These are phyloP conservation scores for Congeria kusceri DNA, from an alignment of 2,888 invertebrate genomes.

Conservation along the genomic window DNA sequence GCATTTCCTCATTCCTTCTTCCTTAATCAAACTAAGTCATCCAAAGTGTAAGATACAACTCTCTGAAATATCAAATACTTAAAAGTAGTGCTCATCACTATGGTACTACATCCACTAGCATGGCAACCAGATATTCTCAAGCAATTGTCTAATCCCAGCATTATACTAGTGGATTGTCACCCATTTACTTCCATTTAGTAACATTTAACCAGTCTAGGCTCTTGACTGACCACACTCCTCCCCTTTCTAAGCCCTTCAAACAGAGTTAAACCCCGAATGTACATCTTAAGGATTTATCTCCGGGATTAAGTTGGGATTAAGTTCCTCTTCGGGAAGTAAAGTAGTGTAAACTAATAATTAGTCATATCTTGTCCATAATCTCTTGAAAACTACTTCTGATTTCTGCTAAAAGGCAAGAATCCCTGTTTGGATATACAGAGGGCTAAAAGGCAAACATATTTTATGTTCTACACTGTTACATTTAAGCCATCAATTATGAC, in stretches of 20 bases:
- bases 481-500: too few species aligned
- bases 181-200: constrained; percentile 17
- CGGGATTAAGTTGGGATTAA: constrained; percentile 55
- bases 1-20: too few species aligned
- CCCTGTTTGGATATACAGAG: background rate
- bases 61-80: too few species aligned
- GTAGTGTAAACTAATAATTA: constrained; percentile 36
- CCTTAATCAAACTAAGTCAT: too few species aligned
- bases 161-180: constrained; percentile 25
- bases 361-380: constrained; percentile 22
- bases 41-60: too few species aligned
- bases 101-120: too few species aligned
- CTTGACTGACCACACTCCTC: constrained; percentile 13
- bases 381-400: constrained; percentile 2
- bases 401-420: background rate
- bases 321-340: constrained; percentile 29
- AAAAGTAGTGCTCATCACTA: too few species aligned
- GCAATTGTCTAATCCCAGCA: background rate
- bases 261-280: constrained; percentile 33
- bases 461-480: too few species aligned
- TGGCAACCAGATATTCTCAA: too few species aligned
- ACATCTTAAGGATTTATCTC: constrained; percentile 58
- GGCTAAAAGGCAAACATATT: too few species aligned
- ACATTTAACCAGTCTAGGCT: background rate
- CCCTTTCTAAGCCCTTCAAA: constrained; percentile 19